Percentiles rank a stretch among this genome's conserved stretches.
Conservation (phyloP, 2,888 invertebrate genomes). For the Apamea monoglypha region DNA sequence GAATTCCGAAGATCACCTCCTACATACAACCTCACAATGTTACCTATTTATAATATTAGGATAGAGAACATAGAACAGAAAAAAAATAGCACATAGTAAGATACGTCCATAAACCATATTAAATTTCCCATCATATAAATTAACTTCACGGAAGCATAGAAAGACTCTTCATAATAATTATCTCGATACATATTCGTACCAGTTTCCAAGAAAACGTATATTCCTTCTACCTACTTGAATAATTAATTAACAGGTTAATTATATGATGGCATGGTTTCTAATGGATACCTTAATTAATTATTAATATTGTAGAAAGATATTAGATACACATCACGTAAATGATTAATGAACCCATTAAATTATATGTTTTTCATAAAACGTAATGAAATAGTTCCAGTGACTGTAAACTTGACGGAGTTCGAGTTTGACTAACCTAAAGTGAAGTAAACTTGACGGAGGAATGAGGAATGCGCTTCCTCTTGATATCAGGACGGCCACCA, state of each 20-base stretch:
- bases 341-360: not conserved
- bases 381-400: not conserved
- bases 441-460: too few species aligned
- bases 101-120: not conserved
- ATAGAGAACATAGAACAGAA: not conserved
- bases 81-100: not conserved
- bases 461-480: too few species aligned
- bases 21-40: too few species aligned
- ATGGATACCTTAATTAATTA: slow-evolving; percentile 24
- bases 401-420: not conserved
- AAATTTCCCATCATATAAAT: not conserved
- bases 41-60: too few species aligned
- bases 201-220: slow-evolving; percentile 17
- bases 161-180: not conserved
- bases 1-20: too few species aligned
- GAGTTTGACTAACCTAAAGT: too few species aligned
- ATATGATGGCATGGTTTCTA: not conserved
- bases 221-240: not conserved
- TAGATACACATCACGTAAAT: slow-evolving; percentile 10
- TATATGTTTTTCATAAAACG: not conserved
- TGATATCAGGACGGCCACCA: too few species aligned
- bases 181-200: not conserved
- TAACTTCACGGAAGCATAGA: not conserved
- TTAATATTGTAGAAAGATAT: slow-evolving; percentile 21
- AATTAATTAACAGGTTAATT: slow-evolving; percentile 12